Evolutionary conservation across 2,797 vertebrate genomes (phyloP).

Genomic region (Characodon lateralis): DNA sequence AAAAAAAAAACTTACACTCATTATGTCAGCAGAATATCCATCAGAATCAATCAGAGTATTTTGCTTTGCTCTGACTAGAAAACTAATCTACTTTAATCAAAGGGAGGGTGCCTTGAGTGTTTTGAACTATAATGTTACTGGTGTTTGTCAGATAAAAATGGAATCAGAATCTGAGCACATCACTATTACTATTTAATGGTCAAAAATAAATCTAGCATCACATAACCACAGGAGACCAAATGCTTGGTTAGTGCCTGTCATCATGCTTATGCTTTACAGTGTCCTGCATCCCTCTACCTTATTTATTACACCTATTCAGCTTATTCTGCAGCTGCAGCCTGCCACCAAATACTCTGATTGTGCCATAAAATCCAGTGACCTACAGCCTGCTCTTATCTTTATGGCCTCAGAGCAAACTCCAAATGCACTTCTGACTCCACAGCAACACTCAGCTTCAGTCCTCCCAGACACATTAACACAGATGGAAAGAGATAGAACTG

Average conservation of each 20-base stretch:
- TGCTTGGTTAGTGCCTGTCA: neutral
- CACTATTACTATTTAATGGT: neutral
- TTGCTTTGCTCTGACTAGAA: no score
- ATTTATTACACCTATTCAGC: slow-evolving; percentile 18
- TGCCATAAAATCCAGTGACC: slow-evolving; percentile 28
- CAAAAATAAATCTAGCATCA: neutral
- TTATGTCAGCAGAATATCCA: no score
- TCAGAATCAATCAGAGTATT: no score
- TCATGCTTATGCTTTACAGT: neutral
- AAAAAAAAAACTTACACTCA: no score
- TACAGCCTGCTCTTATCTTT: slow-evolving; percentile 39
- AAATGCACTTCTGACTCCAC: slow-evolving; percentile 18
- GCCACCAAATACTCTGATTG: slow-evolving; percentile 7
- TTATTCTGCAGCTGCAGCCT: slow-evolving; percentile 28
- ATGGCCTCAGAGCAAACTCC: slow-evolving; percentile 45
- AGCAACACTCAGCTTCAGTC: slow-evolving; percentile 24
- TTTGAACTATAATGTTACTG: neutral
- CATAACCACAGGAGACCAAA: no score
- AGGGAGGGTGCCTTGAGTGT: no score
- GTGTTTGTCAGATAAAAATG: slow-evolving; percentile 22
- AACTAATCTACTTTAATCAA: no score
- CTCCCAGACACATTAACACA: slow-evolving; percentile 8
- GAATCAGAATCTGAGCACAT: neutral
- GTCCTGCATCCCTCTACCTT: neutral
- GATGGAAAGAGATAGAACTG: neutral